Base-by-base conservation (phyloP, 2,113 vertebrate genomes). In the Limnothrissa miodon region DNA sequence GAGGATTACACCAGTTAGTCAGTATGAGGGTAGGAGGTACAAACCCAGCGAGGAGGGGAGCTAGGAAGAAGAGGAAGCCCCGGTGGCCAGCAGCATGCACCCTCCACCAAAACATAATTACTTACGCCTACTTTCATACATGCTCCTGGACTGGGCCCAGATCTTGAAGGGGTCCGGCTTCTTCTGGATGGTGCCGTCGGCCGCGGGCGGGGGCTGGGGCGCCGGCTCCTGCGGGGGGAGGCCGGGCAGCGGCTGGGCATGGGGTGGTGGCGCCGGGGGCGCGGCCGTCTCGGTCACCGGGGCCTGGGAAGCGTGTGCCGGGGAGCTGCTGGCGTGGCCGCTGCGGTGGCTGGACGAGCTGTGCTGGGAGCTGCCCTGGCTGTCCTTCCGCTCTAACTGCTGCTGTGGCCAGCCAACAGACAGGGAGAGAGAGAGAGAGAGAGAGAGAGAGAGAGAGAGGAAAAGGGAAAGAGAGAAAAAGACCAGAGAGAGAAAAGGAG, bases 71-170 rank as follows among this genome's bases (percentile, higher is more conserved):
- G 87, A 83, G 85, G 45, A 8, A 59, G 78, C 81, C 86, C 88
- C 87, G 78, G 84, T 84, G 78, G 85, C 88, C 88, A 74, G 66
- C 66, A 33, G 66, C 89, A 87, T 87, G 89, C 87, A 89, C 89
- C 92, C 83, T 85, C 90, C 93, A 94, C 92, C 92, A 90, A 90
- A 93, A 91, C 89, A 3, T 78, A 89, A 85, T 92, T 98, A 99
- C 98, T 99, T 95, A 99, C 98, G 97, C 97, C 98, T 97, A 96
- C 96, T 99, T 97, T 99, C 98, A 97, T 99, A 99, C 98, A 99
- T 99, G 96, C 97, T 99, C 97, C 98, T 98, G 91, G 98, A 99
- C 96, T 99, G 98, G 91, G 98, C 97, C 98, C 98, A 99, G 95
- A 99, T 99, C 95, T 98, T 99, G 95, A 99, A 99, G 1, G 98